A percentile compares a stretch with the other conserved stretches of the same genome.
Evolutionary conservation across 2,113 vertebrate genomes (phyloP).

Genomic region (Isurus oxyrinchus): DNA sequence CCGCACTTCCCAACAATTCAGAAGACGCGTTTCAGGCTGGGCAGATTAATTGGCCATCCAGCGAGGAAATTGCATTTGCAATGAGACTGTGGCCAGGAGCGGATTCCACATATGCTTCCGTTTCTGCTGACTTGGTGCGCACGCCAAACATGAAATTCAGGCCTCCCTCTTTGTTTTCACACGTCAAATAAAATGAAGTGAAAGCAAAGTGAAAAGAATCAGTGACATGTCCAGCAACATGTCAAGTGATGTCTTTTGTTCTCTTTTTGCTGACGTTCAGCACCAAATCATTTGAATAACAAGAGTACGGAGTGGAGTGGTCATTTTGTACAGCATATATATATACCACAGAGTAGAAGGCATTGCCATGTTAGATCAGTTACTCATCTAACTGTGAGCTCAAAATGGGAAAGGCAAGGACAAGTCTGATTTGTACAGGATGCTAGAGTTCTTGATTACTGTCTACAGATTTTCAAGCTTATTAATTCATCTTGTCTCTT

Average conservation of each 20-base stretch:
- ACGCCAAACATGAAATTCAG: no score
- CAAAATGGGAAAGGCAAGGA: constrained; percentile 30
- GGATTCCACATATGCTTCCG: no score
- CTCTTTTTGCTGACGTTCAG: not conserved
- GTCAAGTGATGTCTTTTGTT: not conserved
- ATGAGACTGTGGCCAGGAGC: no score
- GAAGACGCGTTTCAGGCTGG: no score
- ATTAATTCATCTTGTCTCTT: not conserved
- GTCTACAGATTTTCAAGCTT: not conserved
- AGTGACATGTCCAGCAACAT: not conserved
- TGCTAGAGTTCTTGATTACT: not conserved
- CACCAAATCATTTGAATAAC: not conserved
- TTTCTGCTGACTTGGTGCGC: no score
- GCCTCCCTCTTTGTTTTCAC: not conserved
- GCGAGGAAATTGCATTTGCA: no score
- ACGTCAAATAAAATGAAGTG: not conserved
- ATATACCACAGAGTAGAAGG: not conserved
- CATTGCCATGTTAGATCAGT: not conserved
- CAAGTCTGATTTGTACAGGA: not conserved
- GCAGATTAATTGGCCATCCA: no score
- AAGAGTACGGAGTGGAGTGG: not conserved
- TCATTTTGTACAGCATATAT: not conserved
- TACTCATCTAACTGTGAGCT: not conserved
- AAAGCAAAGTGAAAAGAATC: not conserved
- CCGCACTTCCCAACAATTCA: no score